Evolutionary conservation across 2,888 invertebrate genomes (phyloP), one percentile per base, ranked within the genome.

Genomic region (Heteropelma amictum): DNA sequence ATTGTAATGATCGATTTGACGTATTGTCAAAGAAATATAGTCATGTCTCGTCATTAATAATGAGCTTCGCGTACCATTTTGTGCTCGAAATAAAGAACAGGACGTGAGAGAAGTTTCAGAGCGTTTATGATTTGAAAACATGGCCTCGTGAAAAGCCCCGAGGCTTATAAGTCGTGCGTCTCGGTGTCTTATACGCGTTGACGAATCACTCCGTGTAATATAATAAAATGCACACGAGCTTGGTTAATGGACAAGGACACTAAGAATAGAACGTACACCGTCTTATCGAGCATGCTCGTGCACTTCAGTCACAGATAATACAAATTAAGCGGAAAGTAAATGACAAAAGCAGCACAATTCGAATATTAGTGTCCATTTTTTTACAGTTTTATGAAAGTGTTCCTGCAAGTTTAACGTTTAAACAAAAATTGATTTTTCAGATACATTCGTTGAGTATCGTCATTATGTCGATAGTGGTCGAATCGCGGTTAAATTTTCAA

Each of bases 231-330:
- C 63, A 49, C 47, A 17, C n/a, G 23, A 61, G 49, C 45, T 33
- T 28, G 58, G 60, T 67, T 75, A 77, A 78, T 63, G 70, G 74
- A 67, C 82, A 81, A 82, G 81, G 81, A 79, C 83, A 77, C 74
- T 77, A 64, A 81, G 72, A 79, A 76, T 79, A 79, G 77, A 84
- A 77, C 65, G 65, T 69, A 47, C 73, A 76, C 80, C 77, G 79
- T 72, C 76, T 79, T 76, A 77, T 73, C 65, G 64, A 49, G 26
- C 56, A 49, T 64, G 63, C 68, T 81, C 77, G 77, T 73, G 78
- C 78, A 82, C 81, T 76, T 70, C 74, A 53, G 74, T 47, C 58
- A 68, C 77, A 78, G 79, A 82, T 82, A 81, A 83, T 81, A 81
- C 76, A 63, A 73, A 51, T 35, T 33, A 17, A 65, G 14, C 38